phyloP scores from a whole-genome alignment of 2,888 invertebrate genomes.

The Leptinotarsa haldemani region DNA sequence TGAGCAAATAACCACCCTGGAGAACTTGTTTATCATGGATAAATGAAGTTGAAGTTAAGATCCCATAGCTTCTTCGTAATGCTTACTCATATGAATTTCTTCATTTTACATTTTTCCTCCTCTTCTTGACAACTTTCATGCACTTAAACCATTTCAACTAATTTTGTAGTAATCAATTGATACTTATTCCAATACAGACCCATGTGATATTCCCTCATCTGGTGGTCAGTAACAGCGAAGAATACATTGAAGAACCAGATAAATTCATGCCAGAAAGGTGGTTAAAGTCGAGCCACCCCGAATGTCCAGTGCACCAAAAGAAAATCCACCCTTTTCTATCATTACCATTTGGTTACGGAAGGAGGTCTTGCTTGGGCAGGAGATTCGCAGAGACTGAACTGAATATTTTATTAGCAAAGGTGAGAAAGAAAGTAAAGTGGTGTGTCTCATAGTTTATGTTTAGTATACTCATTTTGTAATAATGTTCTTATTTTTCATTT shows the following conservation, averaged over 20 bases:
- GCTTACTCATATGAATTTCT: too few species aligned
- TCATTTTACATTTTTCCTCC: too few species aligned
- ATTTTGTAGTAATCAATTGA: too few species aligned
- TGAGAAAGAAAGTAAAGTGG: slow-evolving; percentile 52
- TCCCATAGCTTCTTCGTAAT: too few species aligned
- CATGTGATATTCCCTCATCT: slow-evolving; percentile 84
- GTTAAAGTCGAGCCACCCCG: slow-evolving; percentile 69
- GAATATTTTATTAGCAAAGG: slow-evolving; percentile 80
- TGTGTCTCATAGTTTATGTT: background rate
- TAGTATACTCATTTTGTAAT: background rate
- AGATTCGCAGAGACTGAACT: slow-evolving; percentile 86
- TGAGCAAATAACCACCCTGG: too few species aligned
- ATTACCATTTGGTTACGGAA: slow-evolving; percentile 81
- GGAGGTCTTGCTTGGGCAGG: slow-evolving; percentile 82
- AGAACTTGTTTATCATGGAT: too few species aligned
- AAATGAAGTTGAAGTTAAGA: too few species aligned
- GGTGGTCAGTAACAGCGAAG: slow-evolving; percentile 78
- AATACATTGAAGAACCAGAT: slow-evolving; percentile 79
- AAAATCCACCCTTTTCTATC: slow-evolving; percentile 81
- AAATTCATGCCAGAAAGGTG: slow-evolving; percentile 82
- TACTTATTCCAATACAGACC: slow-evolving; percentile 69
- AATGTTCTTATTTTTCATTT: background rate
- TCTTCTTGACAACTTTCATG: too few species aligned
- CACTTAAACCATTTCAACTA: too few species aligned
- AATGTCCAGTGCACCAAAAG: slow-evolving; percentile 62